Percentiles rank a stretch among this genome's conserved stretches.
These are phyloP conservation scores for Malurus melanocephalus DNA, from an alignment of 2,113 vertebrate species.

Conservation along the genomic window DNA sequence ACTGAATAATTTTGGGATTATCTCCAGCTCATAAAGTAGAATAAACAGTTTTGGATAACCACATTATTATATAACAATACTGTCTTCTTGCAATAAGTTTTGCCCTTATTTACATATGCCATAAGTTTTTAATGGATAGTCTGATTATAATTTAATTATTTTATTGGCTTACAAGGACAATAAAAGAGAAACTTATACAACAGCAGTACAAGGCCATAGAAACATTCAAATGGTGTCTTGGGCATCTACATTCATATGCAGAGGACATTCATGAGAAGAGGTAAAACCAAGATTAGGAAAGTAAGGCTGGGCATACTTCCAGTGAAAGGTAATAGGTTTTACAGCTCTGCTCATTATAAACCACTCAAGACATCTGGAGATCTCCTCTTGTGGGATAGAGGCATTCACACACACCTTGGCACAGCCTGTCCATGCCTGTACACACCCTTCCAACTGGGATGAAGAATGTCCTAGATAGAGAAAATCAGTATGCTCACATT, in stretches of 20 bases:
- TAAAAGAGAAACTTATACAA: background rate
- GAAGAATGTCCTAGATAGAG: background rate
- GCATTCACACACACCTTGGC: background rate
- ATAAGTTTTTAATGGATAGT: background rate
- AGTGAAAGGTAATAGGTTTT: background rate
- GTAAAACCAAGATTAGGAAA: background rate
- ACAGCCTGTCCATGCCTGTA: background rate
- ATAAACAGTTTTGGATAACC: conserved; percentile 30
- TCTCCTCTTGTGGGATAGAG: background rate
- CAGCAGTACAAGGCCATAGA: background rate
- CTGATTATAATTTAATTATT: background rate
- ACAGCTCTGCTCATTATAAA: background rate
- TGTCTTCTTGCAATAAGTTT: background rate
- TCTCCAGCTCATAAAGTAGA: conserved; percentile 24
- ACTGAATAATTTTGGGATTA: conserved; percentile 32
- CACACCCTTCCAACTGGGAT: background rate
- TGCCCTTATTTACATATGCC: background rate
- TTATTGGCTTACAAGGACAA: background rate
- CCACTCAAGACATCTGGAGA: background rate
- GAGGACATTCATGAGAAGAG: background rate
- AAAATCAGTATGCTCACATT: background rate
- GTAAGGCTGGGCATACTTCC: background rate
- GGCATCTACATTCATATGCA: background rate
- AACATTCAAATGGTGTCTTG: background rate
- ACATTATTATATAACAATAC: conserved; percentile 22